Evolutionary conservation across 1,140 invertebrate species (phyloP).

Genomic region (Nautilus pompilius): DNA sequence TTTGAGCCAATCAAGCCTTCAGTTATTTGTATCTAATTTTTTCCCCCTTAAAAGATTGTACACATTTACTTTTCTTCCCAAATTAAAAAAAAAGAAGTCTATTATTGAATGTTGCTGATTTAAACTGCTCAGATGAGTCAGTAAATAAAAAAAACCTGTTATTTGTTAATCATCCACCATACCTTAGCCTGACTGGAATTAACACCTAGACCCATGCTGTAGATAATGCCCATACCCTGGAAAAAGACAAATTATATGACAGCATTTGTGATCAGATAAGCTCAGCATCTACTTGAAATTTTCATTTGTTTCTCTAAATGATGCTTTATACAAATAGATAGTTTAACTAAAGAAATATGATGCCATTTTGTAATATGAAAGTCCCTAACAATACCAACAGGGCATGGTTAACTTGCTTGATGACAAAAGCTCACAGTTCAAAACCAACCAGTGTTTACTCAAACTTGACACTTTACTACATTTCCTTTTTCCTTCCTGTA

Average conservation of each 20-base stretch:
- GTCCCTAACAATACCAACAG: background rate
- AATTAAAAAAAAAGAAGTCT: no score
- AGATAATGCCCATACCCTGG: slow-evolving; percentile 83
- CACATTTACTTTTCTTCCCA: no score
- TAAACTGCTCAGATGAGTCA: no score
- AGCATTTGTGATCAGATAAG: background rate
- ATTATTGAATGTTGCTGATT: no score
- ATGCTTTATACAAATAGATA: background rate
- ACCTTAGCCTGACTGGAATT: slow-evolving; percentile 80
- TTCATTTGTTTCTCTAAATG: background rate
- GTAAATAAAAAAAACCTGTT: no score
- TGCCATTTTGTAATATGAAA: background rate
- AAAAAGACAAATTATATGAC: slow-evolving; percentile 28
- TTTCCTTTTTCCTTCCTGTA: no score
- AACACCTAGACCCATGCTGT: slow-evolving; percentile 79
- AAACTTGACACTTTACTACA: no score
- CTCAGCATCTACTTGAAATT: background rate
- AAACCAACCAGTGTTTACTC: no score
- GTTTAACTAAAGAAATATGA: background rate
- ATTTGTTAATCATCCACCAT: no score
- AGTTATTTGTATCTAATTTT: no score
- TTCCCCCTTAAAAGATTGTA: no score
- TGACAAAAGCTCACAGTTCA: background rate
- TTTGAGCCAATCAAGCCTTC: no score
- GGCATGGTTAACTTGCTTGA: background rate